These are phyloP conservation scores for Pandemis cinnamomeana DNA, from an alignment of 2,888 invertebrate genomes.

Conservation along the genomic window DNA sequence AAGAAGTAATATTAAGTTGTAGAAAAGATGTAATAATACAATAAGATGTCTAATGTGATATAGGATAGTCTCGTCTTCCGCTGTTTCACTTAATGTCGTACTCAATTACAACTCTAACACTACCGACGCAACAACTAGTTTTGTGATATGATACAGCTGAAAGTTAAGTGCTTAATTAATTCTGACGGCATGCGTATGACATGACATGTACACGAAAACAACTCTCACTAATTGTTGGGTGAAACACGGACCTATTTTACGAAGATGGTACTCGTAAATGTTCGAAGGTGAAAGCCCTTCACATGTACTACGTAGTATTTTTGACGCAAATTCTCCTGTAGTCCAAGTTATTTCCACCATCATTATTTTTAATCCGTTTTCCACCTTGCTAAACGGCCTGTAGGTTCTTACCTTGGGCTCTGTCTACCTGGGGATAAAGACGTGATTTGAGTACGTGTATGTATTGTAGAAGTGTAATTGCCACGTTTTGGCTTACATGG, in stretches of 20 bases:
- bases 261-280: not conserved
- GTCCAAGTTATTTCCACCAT: not conserved
- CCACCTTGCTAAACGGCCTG: no score
- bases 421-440: no score
- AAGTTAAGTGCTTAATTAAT: slow-evolving; percentile 24
- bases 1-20: no score
- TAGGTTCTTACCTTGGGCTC: no score
- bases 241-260: not conserved
- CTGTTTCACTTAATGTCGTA: no score
- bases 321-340: not conserved
- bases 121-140: not conserved
- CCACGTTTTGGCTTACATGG: no score
- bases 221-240: slow-evolving; percentile 6
- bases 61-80: no score
- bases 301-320: not conserved
- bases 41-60: no score
- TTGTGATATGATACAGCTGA: not conserved
- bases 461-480: no score
- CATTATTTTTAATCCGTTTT: no score
- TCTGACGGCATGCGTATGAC: not conserved
- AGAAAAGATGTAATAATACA: no score
- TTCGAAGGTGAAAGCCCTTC: not conserved
- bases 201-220: slow-evolving; percentile 10
- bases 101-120: not conserved
- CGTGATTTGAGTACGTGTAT: no score